Evolutionary conservation across 2,797 vertebrate species (phyloP), one percentile per base, ranked within the genome.

Genomic region (Galaxias olidus): DNA sequence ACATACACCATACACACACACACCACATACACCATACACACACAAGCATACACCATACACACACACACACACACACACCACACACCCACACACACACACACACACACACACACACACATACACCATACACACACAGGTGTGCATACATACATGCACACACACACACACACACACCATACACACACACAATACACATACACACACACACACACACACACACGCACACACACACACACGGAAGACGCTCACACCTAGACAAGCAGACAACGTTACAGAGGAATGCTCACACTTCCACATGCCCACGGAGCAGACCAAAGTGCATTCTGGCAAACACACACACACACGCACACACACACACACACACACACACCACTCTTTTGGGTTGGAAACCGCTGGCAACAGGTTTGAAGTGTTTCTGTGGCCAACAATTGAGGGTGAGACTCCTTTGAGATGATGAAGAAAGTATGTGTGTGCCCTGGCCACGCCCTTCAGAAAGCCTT

Each of bases 81-180:
- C 49, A 62, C 57, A 63, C 7, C 61, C 53, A 52, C 17, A 59
- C 57, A 64, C 17, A 17, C 49, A 43, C 55, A 46, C 48, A 65
- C 13, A 4, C 11, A 50, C 46, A 52, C 45, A 62, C 19, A 46
- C 44, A 44, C 40, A 54, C 18, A n/a, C 10, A 17, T 7, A 41
- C 6, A 30, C 11, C 19, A 42, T 63, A 56, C 49, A 62, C 57
- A 63, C 7, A 63, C 53, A 52, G n/a, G 18, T n/a, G n/a, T 52
- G 17, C 20, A 5, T 18, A 19, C 13, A 19, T 52, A 5, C 13
- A 9, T 52, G 58, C 14, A 49, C 20, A 30, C n/a, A n/a, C n/a
- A n/a, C n/a, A n/a, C n/a, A n/a, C n/a, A n/a, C n/a, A n/a, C n/a
- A n/a, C n/a, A n/a, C n/a, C 44, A 44, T 20, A 54, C 18, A n/a